Percentiles rank a stretch among this genome's conserved stretches.
These are phyloP conservation scores for Schlechtendalia chinensis DNA, from an alignment of 1,140 invertebrate genomes.

Conservation along the genomic window DNA sequence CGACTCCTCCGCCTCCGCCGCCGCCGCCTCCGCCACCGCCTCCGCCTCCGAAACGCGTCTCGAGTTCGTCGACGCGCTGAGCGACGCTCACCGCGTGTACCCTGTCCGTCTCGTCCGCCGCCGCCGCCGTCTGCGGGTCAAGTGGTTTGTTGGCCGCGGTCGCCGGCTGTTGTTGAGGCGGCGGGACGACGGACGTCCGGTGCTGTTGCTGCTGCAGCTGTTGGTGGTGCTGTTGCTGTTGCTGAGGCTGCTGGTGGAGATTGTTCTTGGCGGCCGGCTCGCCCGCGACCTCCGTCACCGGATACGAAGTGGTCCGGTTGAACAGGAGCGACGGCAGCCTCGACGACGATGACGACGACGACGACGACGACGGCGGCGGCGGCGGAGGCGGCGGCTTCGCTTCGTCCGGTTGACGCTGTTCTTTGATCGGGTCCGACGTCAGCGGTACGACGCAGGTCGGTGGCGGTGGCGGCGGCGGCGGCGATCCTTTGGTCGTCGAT, in stretches of 20 bases:
- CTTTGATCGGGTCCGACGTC: not conserved
- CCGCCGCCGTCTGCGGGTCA: not conserved
- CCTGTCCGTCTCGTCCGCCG: slow-evolving; percentile 19
- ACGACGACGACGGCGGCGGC: not conserved
- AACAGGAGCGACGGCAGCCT: not conserved
- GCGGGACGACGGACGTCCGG: not conserved
- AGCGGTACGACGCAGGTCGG: not conserved
- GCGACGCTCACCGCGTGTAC: slow-evolving; percentile 20
- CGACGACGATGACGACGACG: not conserved
- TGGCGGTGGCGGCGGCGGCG: slow-evolving; percentile 4
- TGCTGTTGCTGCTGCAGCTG: too few species aligned
- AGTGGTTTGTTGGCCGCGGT: not conserved
- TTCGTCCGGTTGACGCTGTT: slow-evolving; percentile 2
- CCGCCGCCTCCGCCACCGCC: not conserved
- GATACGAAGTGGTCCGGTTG: slow-evolving; percentile 30
- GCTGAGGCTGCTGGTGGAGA: not conserved
- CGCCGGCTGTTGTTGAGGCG: not conserved
- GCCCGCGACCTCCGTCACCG: not conserved
- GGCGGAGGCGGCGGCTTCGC: not conserved
- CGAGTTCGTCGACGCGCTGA: slow-evolving; percentile 28
- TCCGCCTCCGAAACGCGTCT: slow-evolving; percentile 3
- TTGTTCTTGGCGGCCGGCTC: not conserved
- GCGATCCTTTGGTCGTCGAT: slow-evolving; percentile 26
- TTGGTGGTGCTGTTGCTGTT: too few species aligned
- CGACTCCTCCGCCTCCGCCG: not conserved